Evolutionary conservation across 2,888 invertebrate genomes (phyloP).

Genomic region (Thereva nobilitata): DNA sequence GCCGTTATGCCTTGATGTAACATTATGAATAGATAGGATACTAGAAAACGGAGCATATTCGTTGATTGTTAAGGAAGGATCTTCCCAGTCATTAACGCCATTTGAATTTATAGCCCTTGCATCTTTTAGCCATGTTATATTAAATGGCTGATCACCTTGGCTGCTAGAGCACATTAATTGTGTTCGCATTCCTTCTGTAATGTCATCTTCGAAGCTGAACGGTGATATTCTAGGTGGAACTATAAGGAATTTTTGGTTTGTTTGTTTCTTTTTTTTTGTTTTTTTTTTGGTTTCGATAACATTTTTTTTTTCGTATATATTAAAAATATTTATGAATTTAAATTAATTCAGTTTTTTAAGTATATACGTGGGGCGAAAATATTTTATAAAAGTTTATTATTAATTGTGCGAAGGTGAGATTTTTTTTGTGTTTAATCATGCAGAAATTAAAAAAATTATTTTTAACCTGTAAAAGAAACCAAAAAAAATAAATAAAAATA

Average conservation of each 20-base stretch:
- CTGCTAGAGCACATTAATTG: slow-evolving; percentile 67
- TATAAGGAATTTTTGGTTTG: slow-evolving; percentile 60
- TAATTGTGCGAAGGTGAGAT: too few relatives aligned
- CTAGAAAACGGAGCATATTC: slow-evolving; percentile 62
- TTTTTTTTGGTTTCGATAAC: neutral
- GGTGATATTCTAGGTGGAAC: slow-evolving; percentile 81
- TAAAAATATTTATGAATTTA: too few relatives aligned
- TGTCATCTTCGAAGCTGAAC: slow-evolving; percentile 78
- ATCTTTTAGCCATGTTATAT: slow-evolving; percentile 62
- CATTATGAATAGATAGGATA: slow-evolving; percentile 58
- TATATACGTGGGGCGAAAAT: too few relatives aligned
- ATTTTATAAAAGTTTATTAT: too few relatives aligned
- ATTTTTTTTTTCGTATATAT: neutral
- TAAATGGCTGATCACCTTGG: slow-evolving; percentile 63
- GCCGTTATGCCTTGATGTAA: slow-evolving; percentile 58
- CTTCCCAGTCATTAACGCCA: slow-evolving; percentile 37
- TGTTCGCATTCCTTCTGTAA: slow-evolving; percentile 78
- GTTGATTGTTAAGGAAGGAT: slow-evolving; percentile 59
- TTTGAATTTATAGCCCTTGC: slow-evolving; percentile 52
- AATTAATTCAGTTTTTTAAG: too few relatives aligned
- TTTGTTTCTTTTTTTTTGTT: neutral
- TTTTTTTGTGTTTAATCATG: too few relatives aligned
- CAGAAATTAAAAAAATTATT: too few relatives aligned
- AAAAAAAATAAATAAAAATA: too few relatives aligned
- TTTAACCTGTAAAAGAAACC: too few relatives aligned